Percentiles rank a stretch among this genome's conserved stretches.
phyloP scores from a whole-genome alignment of 2,888 invertebrate species.

The Pecten maximus region DNA sequence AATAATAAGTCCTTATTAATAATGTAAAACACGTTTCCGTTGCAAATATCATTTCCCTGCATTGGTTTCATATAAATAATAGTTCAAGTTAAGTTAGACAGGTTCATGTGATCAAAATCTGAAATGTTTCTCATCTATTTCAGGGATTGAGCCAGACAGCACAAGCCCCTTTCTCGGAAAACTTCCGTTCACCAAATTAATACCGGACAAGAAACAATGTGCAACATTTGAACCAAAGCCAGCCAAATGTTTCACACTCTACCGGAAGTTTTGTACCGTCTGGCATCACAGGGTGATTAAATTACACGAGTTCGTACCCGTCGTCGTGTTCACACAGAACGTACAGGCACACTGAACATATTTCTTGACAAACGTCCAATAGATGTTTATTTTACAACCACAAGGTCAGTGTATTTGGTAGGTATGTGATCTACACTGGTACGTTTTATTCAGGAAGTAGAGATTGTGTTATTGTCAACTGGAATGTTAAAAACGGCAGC shows the following conservation, averaged over 20 bases:
- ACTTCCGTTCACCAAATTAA: not conserved
- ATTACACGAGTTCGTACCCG: not conserved
- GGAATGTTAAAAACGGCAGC: too few species aligned
- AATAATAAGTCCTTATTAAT: not conserved
- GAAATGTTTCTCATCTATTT: too few species aligned
- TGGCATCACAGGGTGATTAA: not conserved
- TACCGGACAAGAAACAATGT: not conserved
- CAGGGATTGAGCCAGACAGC: too few species aligned
- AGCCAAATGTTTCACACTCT: not conserved
- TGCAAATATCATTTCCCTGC: not conserved
- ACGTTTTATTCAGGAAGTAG: not conserved
- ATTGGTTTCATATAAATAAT: not conserved
- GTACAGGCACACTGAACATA: not conserved
- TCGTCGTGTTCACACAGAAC: not conserved
- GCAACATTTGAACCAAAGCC: not conserved
- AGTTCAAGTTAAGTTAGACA: not conserved
- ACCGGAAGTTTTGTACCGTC: not conserved
- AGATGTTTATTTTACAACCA: not conserved
- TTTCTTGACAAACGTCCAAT: not conserved
- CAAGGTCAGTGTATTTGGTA: not conserved
- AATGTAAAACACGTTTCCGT: not conserved
- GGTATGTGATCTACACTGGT: not conserved
- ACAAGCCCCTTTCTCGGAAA: not conserved
- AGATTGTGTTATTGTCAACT: too few species aligned
- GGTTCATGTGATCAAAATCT: too few species aligned